phyloP scores from a whole-genome alignment of 2,888 invertebrate species.

The Pocota personata region DNA sequence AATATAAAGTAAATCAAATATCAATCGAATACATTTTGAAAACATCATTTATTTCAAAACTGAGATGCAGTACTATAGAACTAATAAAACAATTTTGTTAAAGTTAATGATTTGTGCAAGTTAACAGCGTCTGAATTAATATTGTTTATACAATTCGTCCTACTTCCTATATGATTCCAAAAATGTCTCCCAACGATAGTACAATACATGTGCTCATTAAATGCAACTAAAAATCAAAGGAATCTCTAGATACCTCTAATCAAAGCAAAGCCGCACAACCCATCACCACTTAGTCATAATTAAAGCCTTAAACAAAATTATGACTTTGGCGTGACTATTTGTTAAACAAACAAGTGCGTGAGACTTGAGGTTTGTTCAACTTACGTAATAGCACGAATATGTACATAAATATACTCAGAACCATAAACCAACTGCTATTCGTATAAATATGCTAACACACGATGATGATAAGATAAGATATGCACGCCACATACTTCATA shows the following conservation, averaged over 20 bases:
- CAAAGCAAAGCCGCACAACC: background rate
- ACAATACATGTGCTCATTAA: background rate
- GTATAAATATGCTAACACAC: slow-evolving; percentile 15
- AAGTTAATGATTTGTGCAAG: too few species aligned
- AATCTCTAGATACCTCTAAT: too few species aligned
- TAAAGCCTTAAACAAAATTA: background rate
- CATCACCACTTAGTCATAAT: background rate
- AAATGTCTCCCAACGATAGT: background rate
- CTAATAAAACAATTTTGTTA: too few species aligned
- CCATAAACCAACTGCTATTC: slow-evolving; percentile 4
- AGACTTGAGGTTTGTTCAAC: background rate
- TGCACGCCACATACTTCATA: slow-evolving; percentile 2
- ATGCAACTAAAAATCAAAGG: too few species aligned
- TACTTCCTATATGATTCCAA: too few species aligned
- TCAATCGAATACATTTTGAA: too few species aligned
- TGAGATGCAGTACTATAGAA: too few species aligned
- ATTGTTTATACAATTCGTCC: too few species aligned
- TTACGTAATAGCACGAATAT: background rate
- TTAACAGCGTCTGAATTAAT: too few species aligned
- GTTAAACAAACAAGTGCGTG: background rate
- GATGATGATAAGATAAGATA: slow-evolving; percentile 35
- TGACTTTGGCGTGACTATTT: background rate
- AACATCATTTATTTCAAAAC: too few species aligned
- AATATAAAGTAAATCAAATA: too few species aligned
- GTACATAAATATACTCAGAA: background rate